phyloP scores from a whole-genome alignment of 2,888 invertebrate species.

The Cyclophora albipunctata region DNA sequence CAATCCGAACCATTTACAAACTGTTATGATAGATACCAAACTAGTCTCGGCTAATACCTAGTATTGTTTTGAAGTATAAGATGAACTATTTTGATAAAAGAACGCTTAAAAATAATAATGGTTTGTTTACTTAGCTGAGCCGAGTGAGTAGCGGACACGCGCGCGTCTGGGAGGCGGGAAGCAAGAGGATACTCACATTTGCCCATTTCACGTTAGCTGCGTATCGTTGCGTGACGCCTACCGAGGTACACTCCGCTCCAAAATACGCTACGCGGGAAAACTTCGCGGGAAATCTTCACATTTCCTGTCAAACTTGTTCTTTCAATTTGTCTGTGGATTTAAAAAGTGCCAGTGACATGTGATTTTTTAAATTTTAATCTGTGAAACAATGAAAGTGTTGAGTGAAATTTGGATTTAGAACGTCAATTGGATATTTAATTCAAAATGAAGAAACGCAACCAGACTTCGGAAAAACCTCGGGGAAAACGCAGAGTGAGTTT shows the following conservation, averaged over 20 bases:
- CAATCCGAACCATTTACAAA: too few relatives aligned
- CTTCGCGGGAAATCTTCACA: conserved; percentile 21
- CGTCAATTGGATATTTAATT: conserved; percentile 17
- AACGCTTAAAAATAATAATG: conserved; percentile 5
- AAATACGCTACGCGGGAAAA: conserved; percentile 27
- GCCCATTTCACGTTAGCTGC: conserved; percentile 49
- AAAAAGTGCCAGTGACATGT: conserved; percentile 16
- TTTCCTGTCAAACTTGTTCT: conserved; percentile 9
- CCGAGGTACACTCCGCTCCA: conserved; percentile 16
- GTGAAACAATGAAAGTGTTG: conserved; percentile 11
- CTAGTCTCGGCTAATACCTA: too few relatives aligned
- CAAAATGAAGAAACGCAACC: conserved; percentile 45
- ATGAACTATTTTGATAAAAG: too few relatives aligned
- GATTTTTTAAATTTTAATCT: conserved; percentile 14
- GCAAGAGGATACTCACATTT: conserved; percentile 30
- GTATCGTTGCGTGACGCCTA: conserved; percentile 54
- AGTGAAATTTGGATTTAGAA: conserved; percentile 4
- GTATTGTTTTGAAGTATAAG: too few relatives aligned
- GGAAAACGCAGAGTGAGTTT: conserved; percentile 59
- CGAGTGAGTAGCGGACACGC: conserved; percentile 37
- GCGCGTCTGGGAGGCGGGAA: conserved; percentile 47
- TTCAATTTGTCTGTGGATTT: conserved; percentile 8
- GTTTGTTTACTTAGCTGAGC: conserved; percentile 36
- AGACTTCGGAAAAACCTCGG: conserved; percentile 47
- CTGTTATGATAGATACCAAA: too few relatives aligned